Base-by-base conservation (phyloP, 2,797 vertebrate species). In the Halcyon badia region DNA sequence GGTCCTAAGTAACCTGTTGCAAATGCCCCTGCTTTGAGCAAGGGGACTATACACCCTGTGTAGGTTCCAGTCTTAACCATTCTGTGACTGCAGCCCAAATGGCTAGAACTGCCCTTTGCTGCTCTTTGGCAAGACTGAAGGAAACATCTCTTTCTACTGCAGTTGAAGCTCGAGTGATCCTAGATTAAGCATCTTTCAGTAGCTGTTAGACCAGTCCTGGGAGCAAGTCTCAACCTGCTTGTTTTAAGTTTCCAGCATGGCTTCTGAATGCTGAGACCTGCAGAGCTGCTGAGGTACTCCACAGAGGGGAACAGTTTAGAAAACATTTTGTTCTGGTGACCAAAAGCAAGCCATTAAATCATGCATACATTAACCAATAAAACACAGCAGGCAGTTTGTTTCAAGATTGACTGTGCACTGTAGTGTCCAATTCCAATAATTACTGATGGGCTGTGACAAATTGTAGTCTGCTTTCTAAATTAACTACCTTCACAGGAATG, bases 201-300 rank as follows among this genome's bases (percentile, higher is more conserved):
- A 88, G 91, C 56, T 93, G 83, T 90, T 82, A 73, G 58, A 95
- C 91, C 83, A 87, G 94, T 93, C 89, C 18, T 35, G 35, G 60
- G 48, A 62, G 26, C 95, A 42, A 69, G 91, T 94, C 68, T 89
- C 54, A 84, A 14, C 84, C 46, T 95, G 91, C 51, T 72, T 62
- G 33, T 37, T 62, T 30, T 14, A 61, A 65, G 61, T 78, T 89
- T 25, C 20, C 57, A 41, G 41, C 22, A 4, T 61, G 33, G 52
- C 52, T 90, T 83, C 52, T 86, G 58, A 39, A 18, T 30, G 30
- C 37, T 25, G 65, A 78, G 58, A 46, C 41, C 25, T 94, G 68
- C 24, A 57, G 81, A 54, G 39, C 71, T 92, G 44, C 57, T 20
- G 5, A 71, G 30, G 52, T 75, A 28, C 72, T 78, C 68, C 19